Percentiles rank a stretch among this genome's conserved stretches.
phyloP scores from a whole-genome alignment of 1,140 invertebrate species.

The Drosophila orosa region DNA sequence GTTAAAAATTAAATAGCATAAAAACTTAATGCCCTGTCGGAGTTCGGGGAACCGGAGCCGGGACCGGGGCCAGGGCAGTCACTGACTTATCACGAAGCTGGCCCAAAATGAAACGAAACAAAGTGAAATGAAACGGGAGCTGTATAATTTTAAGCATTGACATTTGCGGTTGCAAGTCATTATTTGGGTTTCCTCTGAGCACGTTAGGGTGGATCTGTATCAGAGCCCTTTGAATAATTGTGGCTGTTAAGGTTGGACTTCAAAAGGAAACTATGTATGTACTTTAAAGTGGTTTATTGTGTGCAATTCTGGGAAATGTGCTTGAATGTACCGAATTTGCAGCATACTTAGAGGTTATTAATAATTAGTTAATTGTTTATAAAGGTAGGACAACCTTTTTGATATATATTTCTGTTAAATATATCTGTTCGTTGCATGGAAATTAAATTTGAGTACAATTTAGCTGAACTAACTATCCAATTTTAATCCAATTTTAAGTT shows the following conservation, averaged over 20 bases:
- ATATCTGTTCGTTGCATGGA: background rate
- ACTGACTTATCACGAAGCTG: conserved; percentile 36
- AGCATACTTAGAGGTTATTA: too few species aligned
- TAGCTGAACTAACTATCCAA: too few species aligned
- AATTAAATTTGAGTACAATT: too few species aligned
- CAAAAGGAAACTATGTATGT: too few species aligned
- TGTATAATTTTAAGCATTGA: conserved; percentile 83
- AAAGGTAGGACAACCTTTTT: too few species aligned
- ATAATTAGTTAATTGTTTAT: too few species aligned
- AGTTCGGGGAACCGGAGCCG: conserved; percentile 59
- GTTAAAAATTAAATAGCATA: conserved; percentile 80
- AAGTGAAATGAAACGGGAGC: conserved; percentile 56
- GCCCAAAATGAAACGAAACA: conserved; percentile 35
- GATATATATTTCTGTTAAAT: background rate
- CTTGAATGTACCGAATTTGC: too few species aligned
- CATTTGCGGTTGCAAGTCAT: conserved; percentile 80
- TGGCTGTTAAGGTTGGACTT: background rate
- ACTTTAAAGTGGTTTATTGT: background rate
- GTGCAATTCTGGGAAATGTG: background rate
- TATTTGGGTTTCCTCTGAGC: conserved; percentile 57
- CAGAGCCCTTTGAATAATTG: background rate
- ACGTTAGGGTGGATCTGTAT: conserved; percentile 17
- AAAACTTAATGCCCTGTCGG: conserved; percentile 79
- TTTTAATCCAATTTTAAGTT: too few species aligned
- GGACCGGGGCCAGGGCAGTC: conserved; percentile 1